Conservation (phyloP, 2,888 invertebrate species). For the Tetanocera ferruginea region DNA sequence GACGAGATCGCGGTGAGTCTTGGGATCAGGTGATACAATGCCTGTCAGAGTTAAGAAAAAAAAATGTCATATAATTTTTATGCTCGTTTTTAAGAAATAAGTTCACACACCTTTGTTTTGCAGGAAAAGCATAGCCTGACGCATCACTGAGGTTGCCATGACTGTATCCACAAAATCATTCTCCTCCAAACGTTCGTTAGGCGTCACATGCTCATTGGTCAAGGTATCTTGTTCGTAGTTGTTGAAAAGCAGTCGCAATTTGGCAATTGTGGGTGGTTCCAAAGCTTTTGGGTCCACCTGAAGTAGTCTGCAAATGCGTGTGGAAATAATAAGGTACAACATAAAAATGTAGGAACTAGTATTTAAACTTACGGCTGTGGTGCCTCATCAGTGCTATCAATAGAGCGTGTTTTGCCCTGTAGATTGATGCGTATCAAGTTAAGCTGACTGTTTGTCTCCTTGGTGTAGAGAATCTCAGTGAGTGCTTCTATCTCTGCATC, state of each 20-base stretch:
- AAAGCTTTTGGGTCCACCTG: conserved; percentile 75
- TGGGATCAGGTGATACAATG: conserved; percentile 75
- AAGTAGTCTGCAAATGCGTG: conserved; percentile 74
- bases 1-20: conserved; percentile 80
- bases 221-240: conserved; percentile 86
- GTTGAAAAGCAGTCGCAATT: conserved; percentile 81
- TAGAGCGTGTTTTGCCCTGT: conserved; percentile 81
- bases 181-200: conserved; percentile 82
- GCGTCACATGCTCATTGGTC: conserved; percentile 82
- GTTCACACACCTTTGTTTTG: conserved; percentile 72
- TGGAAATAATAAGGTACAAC: conserved; percentile 19
- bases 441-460: conserved; percentile 82
- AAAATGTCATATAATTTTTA: background rate
- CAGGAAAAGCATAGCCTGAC: conserved; percentile 73
- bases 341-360: background rate
- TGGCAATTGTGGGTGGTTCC: conserved; percentile 77
- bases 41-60: conserved; percentile 65
- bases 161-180: conserved; percentile 84
- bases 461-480: conserved; percentile 79
- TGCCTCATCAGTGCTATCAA: conserved; percentile 79
- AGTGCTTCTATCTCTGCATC: conserved; percentile 78
- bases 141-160: conserved; percentile 82
- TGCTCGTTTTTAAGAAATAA: background rate
- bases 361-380: conserved; percentile 77
- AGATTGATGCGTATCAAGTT: conserved; percentile 79